A percentile compares a stretch with the other conserved stretches of the same genome.
Conservation (phyloP, 1,140 invertebrate species). For the Calliphora vicina region DNA sequence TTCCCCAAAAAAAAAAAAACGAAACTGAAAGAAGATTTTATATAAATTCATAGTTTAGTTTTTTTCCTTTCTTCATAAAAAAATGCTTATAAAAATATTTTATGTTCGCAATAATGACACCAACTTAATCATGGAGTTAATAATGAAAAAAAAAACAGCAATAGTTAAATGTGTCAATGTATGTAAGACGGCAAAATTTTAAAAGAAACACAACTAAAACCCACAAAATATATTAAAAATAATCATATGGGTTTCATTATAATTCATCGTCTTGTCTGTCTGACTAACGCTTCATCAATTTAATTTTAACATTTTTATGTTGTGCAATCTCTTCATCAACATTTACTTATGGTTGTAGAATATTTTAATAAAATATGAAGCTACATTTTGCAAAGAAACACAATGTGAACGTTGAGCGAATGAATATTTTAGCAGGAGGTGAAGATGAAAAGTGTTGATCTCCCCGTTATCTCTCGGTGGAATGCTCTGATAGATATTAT, state of each 20-base stretch:
- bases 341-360: too few species aligned
- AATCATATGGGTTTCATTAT: background rate
- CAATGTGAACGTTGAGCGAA: too few species aligned
- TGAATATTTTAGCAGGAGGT: too few species aligned
- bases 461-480: too few species aligned
- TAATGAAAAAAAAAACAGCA: background rate
- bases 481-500: too few species aligned
- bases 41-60: background rate
- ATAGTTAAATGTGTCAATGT: background rate
- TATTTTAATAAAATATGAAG: too few species aligned
- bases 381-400: too few species aligned
- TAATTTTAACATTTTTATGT: background rate
- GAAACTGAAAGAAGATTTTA: background rate
- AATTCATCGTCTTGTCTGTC: background rate
- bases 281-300: background rate
- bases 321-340: background rate
- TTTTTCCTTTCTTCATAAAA: background rate
- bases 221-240: background rate
- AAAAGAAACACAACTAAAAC: too few species aligned
- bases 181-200: background rate
- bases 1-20: too few species aligned
- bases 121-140: background rate
- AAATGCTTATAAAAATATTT: background rate
- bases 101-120: background rate
- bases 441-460: too few species aligned